phyloP scores from a whole-genome alignment of 37 sponge, comb jelly and placozoan species.

The Cliona cf. orientalis region DNA sequence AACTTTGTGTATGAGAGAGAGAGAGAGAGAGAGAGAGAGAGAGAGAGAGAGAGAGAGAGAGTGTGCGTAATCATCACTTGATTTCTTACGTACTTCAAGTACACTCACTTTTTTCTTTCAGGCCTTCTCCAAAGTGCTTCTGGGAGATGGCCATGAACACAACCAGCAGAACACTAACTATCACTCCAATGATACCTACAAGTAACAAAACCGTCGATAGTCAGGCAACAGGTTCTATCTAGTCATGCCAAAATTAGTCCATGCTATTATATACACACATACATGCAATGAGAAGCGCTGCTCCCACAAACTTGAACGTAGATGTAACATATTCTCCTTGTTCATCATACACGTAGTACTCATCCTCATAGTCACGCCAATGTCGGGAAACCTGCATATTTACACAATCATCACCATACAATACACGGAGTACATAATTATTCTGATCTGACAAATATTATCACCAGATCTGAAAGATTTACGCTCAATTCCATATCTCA shows the following conservation, averaged over 20 bases:
- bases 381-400: constrained; percentile 7
- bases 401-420: too few relatives aligned
- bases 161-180: not conserved
- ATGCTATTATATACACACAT: not conserved
- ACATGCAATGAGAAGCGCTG: constrained; percentile 5
- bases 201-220: too few relatives aligned
- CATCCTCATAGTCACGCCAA: not conserved
- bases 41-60: too few relatives aligned
- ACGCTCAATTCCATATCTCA: not conserved
- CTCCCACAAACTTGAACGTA: not conserved
- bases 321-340: not conserved
- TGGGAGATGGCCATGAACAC: constrained; percentile 15
- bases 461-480: not conserved
- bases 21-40: too few relatives aligned
- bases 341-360: not conserved
- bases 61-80: too few relatives aligned
- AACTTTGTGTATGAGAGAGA: too few relatives aligned
- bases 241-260: too few relatives aligned
- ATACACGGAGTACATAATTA: too few relatives aligned
- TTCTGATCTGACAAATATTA: not conserved
- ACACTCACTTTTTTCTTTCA: constrained; percentile 43
- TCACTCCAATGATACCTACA: not conserved
- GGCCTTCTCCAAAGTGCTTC: constrained; percentile 30
- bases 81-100: not conserved
- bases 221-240: too few relatives aligned